phyloP scores from a whole-genome alignment of 2,113 vertebrate species.

The Hipposideros armiger region DNA sequence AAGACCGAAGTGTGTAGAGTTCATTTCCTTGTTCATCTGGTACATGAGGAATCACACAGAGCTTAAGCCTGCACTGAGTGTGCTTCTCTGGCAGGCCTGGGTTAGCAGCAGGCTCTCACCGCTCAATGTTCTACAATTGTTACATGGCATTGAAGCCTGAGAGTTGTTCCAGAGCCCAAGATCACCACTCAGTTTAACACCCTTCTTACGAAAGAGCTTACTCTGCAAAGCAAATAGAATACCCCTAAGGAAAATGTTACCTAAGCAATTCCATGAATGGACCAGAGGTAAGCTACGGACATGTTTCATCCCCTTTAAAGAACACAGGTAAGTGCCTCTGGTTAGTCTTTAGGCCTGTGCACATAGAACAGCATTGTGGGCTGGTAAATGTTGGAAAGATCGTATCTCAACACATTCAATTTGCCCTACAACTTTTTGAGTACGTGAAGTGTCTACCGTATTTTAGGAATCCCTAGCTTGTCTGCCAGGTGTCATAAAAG shows the following conservation, averaged over 20 bases:
- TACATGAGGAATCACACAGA: not conserved
- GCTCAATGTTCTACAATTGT: not conserved
- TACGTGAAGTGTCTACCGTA: not conserved
- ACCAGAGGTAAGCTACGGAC: not conserved
- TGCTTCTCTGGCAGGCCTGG: not conserved
- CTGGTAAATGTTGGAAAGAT: not conserved
- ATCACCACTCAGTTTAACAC: not conserved
- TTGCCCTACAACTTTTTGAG: not conserved
- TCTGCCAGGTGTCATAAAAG: not conserved
- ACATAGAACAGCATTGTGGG: not conserved
- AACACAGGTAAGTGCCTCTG: no score
- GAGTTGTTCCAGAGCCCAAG: not conserved
- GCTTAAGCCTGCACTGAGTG: not conserved
- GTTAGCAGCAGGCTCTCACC: not conserved
- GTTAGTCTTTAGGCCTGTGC: not conserved
- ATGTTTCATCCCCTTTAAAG: not conserved
- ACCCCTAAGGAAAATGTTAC: not conserved
- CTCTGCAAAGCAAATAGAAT: not conserved
- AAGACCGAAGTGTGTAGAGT: not conserved
- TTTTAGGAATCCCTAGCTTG: not conserved
- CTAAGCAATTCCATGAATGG: not conserved
- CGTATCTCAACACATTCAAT: not conserved
- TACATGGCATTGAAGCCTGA: not conserved
- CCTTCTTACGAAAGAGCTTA: constrained; percentile 34
- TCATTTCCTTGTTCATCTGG: not conserved